Evolutionary conservation across 1,140 invertebrate species (phyloP).

Genomic region (Saccostrea glomerata): DNA sequence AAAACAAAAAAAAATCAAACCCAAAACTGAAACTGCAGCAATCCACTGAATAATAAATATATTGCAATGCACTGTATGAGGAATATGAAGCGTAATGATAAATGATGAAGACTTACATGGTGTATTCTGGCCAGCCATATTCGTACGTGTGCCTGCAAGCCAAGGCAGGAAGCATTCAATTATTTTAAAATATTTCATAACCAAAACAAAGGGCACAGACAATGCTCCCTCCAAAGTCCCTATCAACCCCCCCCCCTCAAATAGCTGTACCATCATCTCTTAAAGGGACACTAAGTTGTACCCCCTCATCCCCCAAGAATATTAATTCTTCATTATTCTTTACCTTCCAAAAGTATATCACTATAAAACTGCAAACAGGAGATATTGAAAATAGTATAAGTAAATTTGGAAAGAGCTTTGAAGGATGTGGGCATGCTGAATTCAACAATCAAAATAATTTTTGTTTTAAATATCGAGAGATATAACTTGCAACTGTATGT

Average conservation of each 20-base stretch:
- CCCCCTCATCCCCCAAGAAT: too few relatives aligned
- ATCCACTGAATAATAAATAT: neutral
- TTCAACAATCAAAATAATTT: too few relatives aligned
- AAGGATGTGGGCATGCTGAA: too few relatives aligned
- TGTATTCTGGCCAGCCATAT: conserved; percentile 67
- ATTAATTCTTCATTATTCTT: too few relatives aligned
- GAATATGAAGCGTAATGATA: conserved; percentile 25
- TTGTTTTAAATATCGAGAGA: too few relatives aligned
- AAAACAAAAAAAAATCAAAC: neutral
- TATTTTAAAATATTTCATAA: conserved; percentile 9
- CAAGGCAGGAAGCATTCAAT: conserved; percentile 49
- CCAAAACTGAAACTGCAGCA: neutral
- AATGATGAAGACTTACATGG: conserved; percentile 67
- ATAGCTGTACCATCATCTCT: neutral
- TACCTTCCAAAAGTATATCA: too few relatives aligned
- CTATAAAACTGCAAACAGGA: too few relatives aligned
- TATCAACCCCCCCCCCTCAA: neutral
- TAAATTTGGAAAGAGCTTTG: too few relatives aligned
- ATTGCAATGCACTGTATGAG: conserved; percentile 18
- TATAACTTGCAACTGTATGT: too few relatives aligned
- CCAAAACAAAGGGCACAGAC: neutral
- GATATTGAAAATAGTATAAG: too few relatives aligned
- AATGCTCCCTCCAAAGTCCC: neutral
- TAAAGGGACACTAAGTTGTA: too few relatives aligned
- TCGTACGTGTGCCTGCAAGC: conserved; percentile 65